Conservation (phyloP, 2,797 vertebrate species). For the Pseudochirops cupreus region DNA sequence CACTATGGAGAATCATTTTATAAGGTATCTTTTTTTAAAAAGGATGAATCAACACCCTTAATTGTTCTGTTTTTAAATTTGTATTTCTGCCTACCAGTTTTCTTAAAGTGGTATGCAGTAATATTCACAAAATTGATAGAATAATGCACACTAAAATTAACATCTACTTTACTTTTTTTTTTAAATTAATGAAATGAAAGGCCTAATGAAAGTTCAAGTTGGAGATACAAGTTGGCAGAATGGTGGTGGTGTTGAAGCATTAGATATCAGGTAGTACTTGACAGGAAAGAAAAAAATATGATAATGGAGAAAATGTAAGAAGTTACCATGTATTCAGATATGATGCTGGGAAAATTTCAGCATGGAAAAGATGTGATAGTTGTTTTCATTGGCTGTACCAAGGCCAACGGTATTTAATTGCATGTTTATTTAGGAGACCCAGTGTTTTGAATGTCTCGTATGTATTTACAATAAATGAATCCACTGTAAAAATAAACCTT, state of each 20-base stretch:
- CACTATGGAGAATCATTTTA: background rate
- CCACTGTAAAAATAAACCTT: background rate
- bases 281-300: background rate
- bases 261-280: background rate
- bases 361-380: background rate
- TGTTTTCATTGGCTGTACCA: background rate
- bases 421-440: constrained; percentile 15
- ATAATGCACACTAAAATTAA: background rate
- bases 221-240: background rate
- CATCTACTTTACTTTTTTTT: background rate
- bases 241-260: background rate
- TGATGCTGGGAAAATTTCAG: background rate
- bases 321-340: background rate
- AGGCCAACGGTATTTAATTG: background rate
- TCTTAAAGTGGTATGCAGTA: background rate
- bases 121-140: background rate
- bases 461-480: background rate
- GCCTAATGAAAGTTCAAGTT: background rate
- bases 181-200: background rate
- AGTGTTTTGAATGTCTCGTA: background rate
- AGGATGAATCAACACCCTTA: background rate
- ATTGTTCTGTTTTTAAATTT: background rate
- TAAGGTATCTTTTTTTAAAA: background rate
- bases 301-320: background rate
- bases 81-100: background rate